Evolutionary conservation across 2,797 vertebrate species (phyloP), one percentile per base, ranked within the genome.

Genomic region (Neoniphon sammara): DNA sequence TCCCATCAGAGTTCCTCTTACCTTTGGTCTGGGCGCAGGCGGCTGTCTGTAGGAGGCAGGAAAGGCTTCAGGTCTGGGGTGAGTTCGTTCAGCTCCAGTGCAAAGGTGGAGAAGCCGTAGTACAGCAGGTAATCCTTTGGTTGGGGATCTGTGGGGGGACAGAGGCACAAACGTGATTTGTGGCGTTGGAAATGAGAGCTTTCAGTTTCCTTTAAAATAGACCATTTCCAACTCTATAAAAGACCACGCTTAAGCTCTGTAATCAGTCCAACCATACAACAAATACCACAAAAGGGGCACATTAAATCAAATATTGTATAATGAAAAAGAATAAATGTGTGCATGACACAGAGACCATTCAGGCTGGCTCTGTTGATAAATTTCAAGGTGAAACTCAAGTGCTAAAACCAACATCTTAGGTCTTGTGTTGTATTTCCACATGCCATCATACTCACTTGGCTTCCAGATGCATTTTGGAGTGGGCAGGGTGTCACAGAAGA

Each of bases 11-110:
- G 15, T 54, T 14, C 20, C 0, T 2, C 84, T 78, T 2, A 97
- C 97, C 96, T 94, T 84, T 98, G 97, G 92, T 98, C 97, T 0
- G 97, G 97, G 7, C 97, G 94, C 62, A 97, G 91, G 11, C 97
- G 94, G 0, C 93, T 95, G 93, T 98, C 97, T 0, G 97, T 96
- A n/a, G 95, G 94, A 4, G 97, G 96, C 83, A 98, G 93, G 0
- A 96, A 85, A 36, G 93, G 81, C 65, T 91, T 91, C 78, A 97
- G 93, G 71, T 95, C 95, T 0, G 93, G 85, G 0, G 91, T 92
- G 8, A 98, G 92, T 74, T 98, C 96, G 50, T 98, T 98, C 87
- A 98, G 93, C 92, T 98, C 96, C 92, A 97, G 88, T 66, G 97
- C 97, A 18, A 97, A 97, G 86, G 91, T 92, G 23, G 97, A 98